Evolutionary conservation across 1,140 invertebrate species (phyloP).

Genomic region (Tetramorium alpestre): DNA sequence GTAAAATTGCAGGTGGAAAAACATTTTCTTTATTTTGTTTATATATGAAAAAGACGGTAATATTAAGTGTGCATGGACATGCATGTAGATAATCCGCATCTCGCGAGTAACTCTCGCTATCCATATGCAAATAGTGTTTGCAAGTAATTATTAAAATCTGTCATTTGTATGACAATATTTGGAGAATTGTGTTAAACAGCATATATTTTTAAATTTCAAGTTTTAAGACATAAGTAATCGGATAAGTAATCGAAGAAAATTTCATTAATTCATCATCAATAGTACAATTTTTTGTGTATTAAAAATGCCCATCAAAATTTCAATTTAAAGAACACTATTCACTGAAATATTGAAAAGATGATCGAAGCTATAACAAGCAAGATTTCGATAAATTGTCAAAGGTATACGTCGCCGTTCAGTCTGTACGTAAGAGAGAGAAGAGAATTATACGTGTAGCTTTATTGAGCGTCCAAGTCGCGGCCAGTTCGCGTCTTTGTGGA

Average conservation of each 20-base stretch:
- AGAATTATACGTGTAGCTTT: conserved; percentile 30
- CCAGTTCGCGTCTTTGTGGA: conserved; percentile 68
- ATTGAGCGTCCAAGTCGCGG: conserved; percentile 45
- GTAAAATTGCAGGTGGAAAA: conserved; percentile 36
- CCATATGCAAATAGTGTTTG: not conserved
- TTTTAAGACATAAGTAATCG: not conserved
- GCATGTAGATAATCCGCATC: not conserved
- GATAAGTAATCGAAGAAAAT: not conserved
- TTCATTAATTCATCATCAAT: not conserved
- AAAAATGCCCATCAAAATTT: not conserved
- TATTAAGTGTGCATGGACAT: not conserved
- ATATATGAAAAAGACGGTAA: not conserved
- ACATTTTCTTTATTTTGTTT: not conserved
- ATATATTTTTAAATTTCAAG: not conserved
- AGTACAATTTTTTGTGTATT: not conserved
- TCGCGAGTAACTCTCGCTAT: not conserved
- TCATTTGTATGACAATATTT: not conserved
- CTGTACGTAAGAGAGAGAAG: not conserved
- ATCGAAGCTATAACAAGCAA: not conserved
- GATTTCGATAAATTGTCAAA: conserved; percentile 4
- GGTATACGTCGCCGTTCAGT: not conserved
- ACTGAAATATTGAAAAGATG: not conserved
- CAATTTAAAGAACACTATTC: not conserved
- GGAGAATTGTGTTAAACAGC: no score
- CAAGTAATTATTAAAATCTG: not conserved